Conservation (phyloP, 1,140 invertebrate species). For the Drosophila micromelanica region DNA sequence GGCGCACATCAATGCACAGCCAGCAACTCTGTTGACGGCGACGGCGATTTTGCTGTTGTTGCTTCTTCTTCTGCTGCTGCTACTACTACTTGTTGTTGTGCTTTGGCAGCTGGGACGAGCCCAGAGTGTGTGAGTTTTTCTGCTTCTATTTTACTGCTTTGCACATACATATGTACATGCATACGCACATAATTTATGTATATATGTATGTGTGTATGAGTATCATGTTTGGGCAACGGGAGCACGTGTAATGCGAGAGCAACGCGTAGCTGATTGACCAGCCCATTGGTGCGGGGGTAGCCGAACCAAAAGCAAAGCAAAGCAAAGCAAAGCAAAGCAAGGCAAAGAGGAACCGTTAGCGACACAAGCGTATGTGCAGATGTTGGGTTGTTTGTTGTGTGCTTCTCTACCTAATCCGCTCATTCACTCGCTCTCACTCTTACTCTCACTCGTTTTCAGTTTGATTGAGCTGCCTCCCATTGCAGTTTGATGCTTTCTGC, state of each 20-base stretch:
- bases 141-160: slow-evolving; percentile 48
- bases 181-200: not conserved
- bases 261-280: slow-evolving; percentile 19
- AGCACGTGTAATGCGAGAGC: slow-evolving; percentile 26
- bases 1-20: slow-evolving; percentile 60
- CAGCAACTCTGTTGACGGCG: slow-evolving; percentile 7
- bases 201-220: slow-evolving; percentile 3
- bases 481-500: not conserved
- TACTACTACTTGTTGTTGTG: slow-evolving; percentile 29
- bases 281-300: slow-evolving; percentile 1
- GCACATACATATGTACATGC: slow-evolving; percentile 6
- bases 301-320: not conserved
- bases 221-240: slow-evolving; percentile 22
- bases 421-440: not conserved
- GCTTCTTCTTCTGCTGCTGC: slow-evolving; percentile 15
- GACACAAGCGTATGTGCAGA: slow-evolving; percentile 3
- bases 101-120: slow-evolving; percentile 33
- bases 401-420: slow-evolving; percentile 1
- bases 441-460: not conserved
- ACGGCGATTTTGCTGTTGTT: slow-evolving; percentile 21
- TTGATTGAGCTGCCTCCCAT: not conserved
- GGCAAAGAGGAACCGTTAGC: slow-evolving; percentile 9
- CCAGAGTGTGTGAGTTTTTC: slow-evolving; percentile 65
- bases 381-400: slow-evolving; percentile 3
- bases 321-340: not conserved